Percentiles rank a stretch among this genome's conserved stretches.
phyloP scores from a whole-genome alignment of 1,140 invertebrate species.

The Hyles vespertilio region DNA sequence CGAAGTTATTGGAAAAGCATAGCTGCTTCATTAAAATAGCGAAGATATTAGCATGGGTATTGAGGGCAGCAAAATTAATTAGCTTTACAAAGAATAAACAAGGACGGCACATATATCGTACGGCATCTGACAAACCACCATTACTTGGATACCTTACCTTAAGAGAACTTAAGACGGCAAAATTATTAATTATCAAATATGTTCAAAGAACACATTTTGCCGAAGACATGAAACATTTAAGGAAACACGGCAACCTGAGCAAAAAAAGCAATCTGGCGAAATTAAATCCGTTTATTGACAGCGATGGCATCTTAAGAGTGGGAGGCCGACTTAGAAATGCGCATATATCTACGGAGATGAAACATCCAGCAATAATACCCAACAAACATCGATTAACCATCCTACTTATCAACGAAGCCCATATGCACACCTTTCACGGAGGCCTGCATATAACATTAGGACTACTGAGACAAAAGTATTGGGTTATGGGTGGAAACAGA shows the following conservation, averaged over 20 bases:
- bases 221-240: conserved; percentile 13
- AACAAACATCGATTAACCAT: conserved; percentile 6
- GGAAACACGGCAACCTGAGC: conserved; percentile 18
- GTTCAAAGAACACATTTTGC: conserved; percentile 22
- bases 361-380: conserved; percentile 38
- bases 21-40: conserved; percentile 10
- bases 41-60: conserved; percentile 12
- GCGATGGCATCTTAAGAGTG: conserved; percentile 31
- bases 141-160: conserved; percentile 31
- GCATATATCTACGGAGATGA: conserved; percentile 16
- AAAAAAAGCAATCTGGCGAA: conserved; percentile 24
- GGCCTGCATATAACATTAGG: conserved; percentile 29
- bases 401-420: conserved; percentile 32
- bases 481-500: conserved; percentile 10
- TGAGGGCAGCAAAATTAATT: not conserved
- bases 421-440: conserved; percentile 32
- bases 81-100: too few relatives aligned
- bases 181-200: conserved; percentile 23
- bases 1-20: conserved; percentile 16
- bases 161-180: conserved; percentile 21
- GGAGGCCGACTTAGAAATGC: conserved; percentile 38
- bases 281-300: conserved; percentile 37
- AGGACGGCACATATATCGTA: too few relatives aligned
- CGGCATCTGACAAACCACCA: too few relatives aligned
- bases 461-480: too few relatives aligned